Conservation (phyloP, 2,797 vertebrate species). For the Podarcis lilfordi region DNA sequence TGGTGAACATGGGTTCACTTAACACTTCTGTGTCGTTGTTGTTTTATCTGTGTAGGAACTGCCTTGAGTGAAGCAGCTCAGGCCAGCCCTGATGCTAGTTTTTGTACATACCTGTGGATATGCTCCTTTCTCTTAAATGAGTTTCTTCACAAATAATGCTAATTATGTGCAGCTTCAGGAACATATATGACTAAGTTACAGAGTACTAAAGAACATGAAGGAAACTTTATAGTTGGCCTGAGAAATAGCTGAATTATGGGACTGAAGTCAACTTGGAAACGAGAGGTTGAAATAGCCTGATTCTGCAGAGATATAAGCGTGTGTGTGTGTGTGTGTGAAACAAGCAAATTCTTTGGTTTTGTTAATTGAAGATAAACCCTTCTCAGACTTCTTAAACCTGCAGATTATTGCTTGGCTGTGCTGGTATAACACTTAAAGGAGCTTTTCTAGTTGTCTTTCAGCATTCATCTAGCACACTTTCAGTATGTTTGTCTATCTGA, state of each 20-base stretch:
- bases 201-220: background rate
- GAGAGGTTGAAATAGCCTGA: conserved; percentile 5
- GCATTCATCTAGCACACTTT: background rate
- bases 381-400: conserved; percentile 64
- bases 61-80: background rate
- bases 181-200: background rate
- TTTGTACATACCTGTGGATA: background rate
- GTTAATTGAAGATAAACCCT: conserved; percentile 37
- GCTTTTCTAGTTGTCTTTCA: conserved; percentile 5
- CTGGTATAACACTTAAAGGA: conserved; percentile 27
- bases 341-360: conserved; percentile 44
- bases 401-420: conserved; percentile 54
- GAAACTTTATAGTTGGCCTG: background rate
- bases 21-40: too few species aligned
- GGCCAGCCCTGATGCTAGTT: background rate
- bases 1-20: background rate
- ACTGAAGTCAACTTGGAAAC: background rate
- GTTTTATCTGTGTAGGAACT: background rate
- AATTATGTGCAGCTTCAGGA: background rate
- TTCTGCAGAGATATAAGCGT: conserved; percentile 6
- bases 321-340: conserved; percentile 28
- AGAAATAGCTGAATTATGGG: background rate
- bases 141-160: background rate
- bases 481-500: background rate
- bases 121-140: background rate